Conservation (phyloP, 2,888 invertebrate genomes). For the Oscheius myriophilus region DNA sequence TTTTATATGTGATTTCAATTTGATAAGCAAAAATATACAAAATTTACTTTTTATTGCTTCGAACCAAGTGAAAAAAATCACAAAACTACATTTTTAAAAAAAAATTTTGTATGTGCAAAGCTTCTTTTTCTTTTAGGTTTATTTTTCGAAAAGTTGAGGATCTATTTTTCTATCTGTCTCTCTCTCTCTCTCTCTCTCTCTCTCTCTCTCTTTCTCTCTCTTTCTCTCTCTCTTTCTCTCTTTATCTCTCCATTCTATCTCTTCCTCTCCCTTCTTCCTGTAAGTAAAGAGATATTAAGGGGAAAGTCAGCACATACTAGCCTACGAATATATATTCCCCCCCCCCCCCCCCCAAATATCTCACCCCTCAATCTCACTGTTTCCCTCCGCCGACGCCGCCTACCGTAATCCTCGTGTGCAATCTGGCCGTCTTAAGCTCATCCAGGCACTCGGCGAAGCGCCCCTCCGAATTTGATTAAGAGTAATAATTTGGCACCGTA, state of each 20-base stretch:
- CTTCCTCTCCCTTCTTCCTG: not conserved
- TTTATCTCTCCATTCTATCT: not conserved
- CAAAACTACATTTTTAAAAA: too few species aligned
- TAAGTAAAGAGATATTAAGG: not conserved
- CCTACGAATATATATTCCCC: too few species aligned
- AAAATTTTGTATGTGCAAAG: too few species aligned
- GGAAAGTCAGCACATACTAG: not conserved
- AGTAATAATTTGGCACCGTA: slow-evolving; percentile 27
- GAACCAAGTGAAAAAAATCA: too few species aligned
- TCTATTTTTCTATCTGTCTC: not conserved
- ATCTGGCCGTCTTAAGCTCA: slow-evolving; percentile 28
- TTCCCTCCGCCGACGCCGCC: not conserved
- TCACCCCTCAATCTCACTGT: not conserved
- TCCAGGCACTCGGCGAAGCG: slow-evolving; percentile 27
- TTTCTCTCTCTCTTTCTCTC: not conserved
- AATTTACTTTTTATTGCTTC: too few species aligned
- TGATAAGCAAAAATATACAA: too few species aligned
- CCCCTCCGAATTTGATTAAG: slow-evolving; percentile 29
- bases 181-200: slow-evolving; percentile 1
- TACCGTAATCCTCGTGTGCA: slow-evolving; percentile 25
- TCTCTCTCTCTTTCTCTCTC: not conserved
- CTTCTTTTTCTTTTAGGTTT: too few species aligned
- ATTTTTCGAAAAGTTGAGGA: too few species aligned
- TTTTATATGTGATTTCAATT: too few species aligned
- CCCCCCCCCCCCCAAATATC: not conserved